Conservation (phyloP, 2,888 invertebrate genomes). For the Escarpia spicata region DNA sequence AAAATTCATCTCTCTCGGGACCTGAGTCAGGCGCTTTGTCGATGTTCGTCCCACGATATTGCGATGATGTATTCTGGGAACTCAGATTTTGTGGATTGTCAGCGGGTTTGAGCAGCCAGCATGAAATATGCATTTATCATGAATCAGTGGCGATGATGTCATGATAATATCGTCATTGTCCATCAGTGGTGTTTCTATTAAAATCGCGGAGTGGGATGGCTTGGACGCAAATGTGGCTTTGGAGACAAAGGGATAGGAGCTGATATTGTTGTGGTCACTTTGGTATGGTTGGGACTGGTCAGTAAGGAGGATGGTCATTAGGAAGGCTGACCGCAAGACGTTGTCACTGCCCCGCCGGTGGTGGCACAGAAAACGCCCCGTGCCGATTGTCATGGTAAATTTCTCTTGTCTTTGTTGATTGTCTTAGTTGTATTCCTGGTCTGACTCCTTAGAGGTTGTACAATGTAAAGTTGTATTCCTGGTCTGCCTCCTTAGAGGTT, state of each 20-base stretch:
- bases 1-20: background rate
- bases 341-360: background rate
- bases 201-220: background rate
- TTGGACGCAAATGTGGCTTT: background rate
- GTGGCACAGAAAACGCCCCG: background rate
- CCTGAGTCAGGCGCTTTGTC: background rate
- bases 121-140: constrained; percentile 4
- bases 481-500: no score
- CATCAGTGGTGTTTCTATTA: background rate
- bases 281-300: background rate
- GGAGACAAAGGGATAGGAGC: background rate
- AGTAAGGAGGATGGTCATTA: background rate
- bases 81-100: background rate
- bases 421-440: no score
- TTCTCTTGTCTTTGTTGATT: background rate
- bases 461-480: no score
- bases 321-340: background rate
- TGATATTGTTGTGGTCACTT: background rate
- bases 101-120: background rate
- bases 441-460: no score
- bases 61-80: background rate
- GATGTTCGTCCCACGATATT: background rate
- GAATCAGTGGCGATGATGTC: background rate
- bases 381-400: background rate
- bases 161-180: background rate